Conservation (phyloP, 1,140 invertebrate species). For the Tenebrio molitor region DNA sequence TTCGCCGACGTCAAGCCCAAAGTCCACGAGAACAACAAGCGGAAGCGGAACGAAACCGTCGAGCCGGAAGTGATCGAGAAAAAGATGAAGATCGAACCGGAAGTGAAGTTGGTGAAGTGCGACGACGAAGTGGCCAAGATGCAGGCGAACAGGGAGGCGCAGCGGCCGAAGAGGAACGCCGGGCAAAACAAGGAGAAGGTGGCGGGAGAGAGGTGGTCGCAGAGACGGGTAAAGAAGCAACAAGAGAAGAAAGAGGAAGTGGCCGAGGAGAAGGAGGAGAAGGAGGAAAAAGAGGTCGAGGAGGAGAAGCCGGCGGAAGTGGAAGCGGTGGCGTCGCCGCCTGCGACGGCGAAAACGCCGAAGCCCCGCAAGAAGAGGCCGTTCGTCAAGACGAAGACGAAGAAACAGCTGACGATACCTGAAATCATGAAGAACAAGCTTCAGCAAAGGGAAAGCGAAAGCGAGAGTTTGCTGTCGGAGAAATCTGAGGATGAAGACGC, state of each 20-base stretch:
- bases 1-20: conserved; percentile 64
- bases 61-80: conserved; percentile 55
- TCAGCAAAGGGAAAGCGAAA: conserved; percentile 52
- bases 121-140: conserved; percentile 11
- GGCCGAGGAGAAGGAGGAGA: conserved; percentile 49
- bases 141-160: conserved; percentile 9
- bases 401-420: conserved; percentile 59
- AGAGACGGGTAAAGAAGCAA: conserved; percentile 66
- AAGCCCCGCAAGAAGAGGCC: conserved; percentile 64
- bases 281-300: conserved; percentile 47
- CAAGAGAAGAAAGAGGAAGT: conserved; percentile 60
- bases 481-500: conserved; percentile 62
- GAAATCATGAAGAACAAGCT: conserved; percentile 59
- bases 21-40: conserved; percentile 55
- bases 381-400: conserved; percentile 63
- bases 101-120: conserved; percentile 13
- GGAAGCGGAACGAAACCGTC: conserved; percentile 57
- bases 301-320: conserved; percentile 42
- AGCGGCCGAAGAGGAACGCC: conserved; percentile 39
- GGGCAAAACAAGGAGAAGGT: conserved; percentile 60
- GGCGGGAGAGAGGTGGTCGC: conserved; percentile 65
- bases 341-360: conserved; percentile 56
- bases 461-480: conserved; percentile 61
- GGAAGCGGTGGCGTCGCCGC: conserved; percentile 31
- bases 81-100: conserved; percentile 49